A percentile compares a stretch with the other conserved stretches of the same genome.
Evolutionary conservation across 2,888 invertebrate genomes (phyloP).

Genomic region (Resseliella maxima): DNA sequence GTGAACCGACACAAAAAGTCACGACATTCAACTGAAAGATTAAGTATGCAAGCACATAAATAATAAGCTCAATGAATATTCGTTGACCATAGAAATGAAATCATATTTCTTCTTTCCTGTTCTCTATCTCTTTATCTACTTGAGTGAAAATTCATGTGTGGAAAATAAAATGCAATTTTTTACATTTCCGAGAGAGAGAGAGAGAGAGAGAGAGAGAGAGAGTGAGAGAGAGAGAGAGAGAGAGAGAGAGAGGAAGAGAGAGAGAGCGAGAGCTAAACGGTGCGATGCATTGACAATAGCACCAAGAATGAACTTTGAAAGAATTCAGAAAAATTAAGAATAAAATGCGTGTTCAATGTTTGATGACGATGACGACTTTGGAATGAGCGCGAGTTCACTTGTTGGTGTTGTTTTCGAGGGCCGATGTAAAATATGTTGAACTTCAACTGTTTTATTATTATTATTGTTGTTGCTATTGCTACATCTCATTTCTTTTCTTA

Average conservation of each 20-base stretch:
- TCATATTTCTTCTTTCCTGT: background rate
- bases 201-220: background rate
- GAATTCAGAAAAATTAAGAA: conserved; percentile 20
- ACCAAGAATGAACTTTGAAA: background rate
- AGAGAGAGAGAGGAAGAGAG: background rate
- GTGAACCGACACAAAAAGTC: conserved; percentile 51
- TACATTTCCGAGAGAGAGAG: no score
- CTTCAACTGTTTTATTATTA: background rate
- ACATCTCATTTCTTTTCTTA: background rate
- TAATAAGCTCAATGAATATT: conserved; percentile 13
- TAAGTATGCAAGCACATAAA: conserved; percentile 50
- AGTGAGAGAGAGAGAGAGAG: background rate
- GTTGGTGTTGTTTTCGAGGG: background rate
- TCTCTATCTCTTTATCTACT: no score
- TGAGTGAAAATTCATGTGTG: background rate
- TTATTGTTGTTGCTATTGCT: background rate
- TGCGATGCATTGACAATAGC: background rate
- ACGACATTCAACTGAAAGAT: conserved; percentile 53
- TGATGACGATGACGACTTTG: conserved; percentile 6
- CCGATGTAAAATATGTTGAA: conserved; percentile 12
- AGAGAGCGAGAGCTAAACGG: background rate
- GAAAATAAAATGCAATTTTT: background rate
- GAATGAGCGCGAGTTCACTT: conserved; percentile 43
- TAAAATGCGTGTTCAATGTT: background rate
- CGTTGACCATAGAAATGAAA: background rate